Conservation (phyloP, 1,140 invertebrate genomes). For the Hormaphis cornu region DNA sequence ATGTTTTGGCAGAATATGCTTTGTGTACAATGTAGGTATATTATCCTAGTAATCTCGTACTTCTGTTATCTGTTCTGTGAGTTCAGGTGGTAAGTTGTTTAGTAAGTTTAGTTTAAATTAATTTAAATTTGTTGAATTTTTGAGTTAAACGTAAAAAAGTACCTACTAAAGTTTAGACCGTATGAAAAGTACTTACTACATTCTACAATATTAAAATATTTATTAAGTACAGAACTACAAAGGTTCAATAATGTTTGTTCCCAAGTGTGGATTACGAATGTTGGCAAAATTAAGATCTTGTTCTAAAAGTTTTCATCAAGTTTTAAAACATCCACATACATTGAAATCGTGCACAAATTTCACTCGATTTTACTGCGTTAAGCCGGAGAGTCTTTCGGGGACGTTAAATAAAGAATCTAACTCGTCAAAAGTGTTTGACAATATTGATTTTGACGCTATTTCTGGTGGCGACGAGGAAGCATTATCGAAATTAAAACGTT, state of each 20-base stretch:
- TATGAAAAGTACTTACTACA: too few species aligned
- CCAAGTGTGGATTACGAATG: neutral
- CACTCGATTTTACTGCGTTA: neutral
- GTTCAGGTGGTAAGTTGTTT: too few species aligned
- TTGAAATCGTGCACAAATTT: neutral
- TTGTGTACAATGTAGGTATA: too few species aligned
- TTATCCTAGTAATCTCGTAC: too few species aligned
- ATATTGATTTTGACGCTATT: constrained; percentile 36
- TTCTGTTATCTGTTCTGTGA: too few species aligned
- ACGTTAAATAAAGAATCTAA: neutral
- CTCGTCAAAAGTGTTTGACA: neutral
- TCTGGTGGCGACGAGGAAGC: constrained; percentile 33
- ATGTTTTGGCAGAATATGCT: too few species aligned
- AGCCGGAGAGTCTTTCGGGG: neutral
- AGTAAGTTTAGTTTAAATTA: too few species aligned
- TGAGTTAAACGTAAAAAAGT: too few species aligned
- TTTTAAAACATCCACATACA: neutral
- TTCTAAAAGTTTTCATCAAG: neutral
- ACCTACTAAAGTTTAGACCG: too few species aligned
- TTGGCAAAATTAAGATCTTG: neutral
- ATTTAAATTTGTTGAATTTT: too few species aligned
- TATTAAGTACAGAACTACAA: too few species aligned
- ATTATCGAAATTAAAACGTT: constrained; percentile 37
- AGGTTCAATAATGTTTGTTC: neutral
- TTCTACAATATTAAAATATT: too few species aligned